These are phyloP conservation scores for Grantiella picta DNA, from an alignment of 2,113 vertebrate genomes.

Conservation along the genomic window DNA sequence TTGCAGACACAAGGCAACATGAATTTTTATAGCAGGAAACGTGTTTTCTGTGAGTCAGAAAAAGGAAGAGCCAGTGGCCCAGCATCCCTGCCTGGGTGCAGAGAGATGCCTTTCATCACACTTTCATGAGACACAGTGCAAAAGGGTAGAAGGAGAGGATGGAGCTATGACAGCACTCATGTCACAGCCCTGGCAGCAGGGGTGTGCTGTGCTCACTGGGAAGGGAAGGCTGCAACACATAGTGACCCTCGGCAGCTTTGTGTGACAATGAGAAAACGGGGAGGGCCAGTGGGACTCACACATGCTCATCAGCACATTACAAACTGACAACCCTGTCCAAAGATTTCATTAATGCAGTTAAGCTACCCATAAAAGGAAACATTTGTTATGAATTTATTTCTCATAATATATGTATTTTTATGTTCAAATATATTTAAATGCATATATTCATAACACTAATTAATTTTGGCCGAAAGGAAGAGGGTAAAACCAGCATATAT, in stretches of 20 bases:
- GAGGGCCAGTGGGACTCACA: not conserved
- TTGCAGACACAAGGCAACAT: rapidly evolving
- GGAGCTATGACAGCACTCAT: not conserved
- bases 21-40: not conserved
- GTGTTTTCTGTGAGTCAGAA: not conserved
- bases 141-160: not conserved
- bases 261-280: not conserved
- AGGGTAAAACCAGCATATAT: not conserved
- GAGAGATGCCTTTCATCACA: not conserved
- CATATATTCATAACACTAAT: not conserved
- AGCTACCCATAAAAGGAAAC: not conserved
- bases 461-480: not conserved
- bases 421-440: not conserved
- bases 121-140: not conserved
- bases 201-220: not conserved
- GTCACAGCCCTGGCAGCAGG: not conserved
- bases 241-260: not conserved
- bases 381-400: not conserved
- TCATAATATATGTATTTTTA: not conserved
- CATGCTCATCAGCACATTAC: not conserved
- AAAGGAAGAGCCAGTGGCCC: not conserved
- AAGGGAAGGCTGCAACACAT: not conserved
- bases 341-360: not conserved
- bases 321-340: not conserved
- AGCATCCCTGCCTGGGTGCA: not conserved